Base-by-base conservation (phyloP, 2,888 invertebrate genomes). In the Congeria kusceri region DNA sequence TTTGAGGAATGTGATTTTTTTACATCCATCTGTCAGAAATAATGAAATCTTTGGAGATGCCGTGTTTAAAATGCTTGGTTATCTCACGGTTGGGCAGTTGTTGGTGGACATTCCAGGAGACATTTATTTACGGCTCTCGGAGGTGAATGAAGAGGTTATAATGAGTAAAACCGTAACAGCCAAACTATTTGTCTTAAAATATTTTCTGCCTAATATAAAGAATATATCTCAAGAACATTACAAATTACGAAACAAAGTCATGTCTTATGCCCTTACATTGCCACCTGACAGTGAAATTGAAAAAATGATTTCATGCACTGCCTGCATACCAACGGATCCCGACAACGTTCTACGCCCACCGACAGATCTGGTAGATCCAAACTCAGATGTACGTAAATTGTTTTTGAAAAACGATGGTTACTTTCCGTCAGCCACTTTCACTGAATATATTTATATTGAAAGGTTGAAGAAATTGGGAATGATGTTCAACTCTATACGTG, bases 121-220 rank as follows among this genome's bases (percentile, higher is more conserved):
- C 7, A 39, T 46, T 25, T 46, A 25, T 63, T 20, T 46, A 13
- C 15, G 32, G 15, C 23, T 63, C 13, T 11, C 0, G 11, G 20
- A 46, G 13, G 59, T 25, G 4, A 39, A 49, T 25, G 62, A 29
- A 39, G 15, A n/a, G 4, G 3, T 46, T 4, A 23, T 80, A 0
- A 47, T 39, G 32, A n/a, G 58, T 13, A 68, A 61, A 57, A 68
- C 66, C 11, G 23, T 77, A 13, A 63, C 67, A 23, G 3, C 11
- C 7, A 62, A 67, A 25, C 18, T 39, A 13, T 81, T 81, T 53
- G 69, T 53, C 27, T 13, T 39, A 9, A 49, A 74, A 15, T 20
- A 67, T 23, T 67, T 81, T 53, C 65, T 77, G 18, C 66, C 74
- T 47, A 63, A 81, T 47, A 64, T 75, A 58, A 39, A 39, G 1